phyloP scores from a whole-genome alignment of 2,113 vertebrate species.

The Leptodactylus fuscus region DNA sequence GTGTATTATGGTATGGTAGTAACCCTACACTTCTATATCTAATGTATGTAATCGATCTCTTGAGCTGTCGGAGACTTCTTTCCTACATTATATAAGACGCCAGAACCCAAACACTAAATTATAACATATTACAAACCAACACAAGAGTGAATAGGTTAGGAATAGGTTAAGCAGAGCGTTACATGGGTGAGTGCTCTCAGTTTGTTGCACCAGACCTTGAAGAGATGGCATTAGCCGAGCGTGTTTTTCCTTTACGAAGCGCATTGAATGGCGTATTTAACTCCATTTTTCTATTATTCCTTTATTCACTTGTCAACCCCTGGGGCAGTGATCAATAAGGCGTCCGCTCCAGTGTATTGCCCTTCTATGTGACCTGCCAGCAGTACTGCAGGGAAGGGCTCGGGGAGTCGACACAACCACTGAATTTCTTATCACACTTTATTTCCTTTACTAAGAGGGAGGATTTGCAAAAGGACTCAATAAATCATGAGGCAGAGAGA shows the following conservation, averaged over 20 bases:
- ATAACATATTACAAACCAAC: neutral
- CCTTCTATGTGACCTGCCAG: slow-evolving; percentile 45
- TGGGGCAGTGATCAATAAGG: slow-evolving; percentile 47
- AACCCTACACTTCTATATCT: too few relatives aligned
- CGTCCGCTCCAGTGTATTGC: slow-evolving; percentile 26
- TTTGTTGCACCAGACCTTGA: slow-evolving; percentile 36
- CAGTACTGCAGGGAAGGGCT: slow-evolving; percentile 12
- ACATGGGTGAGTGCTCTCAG: slow-evolving; percentile 5
- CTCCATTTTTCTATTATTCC: slow-evolving; percentile 51
- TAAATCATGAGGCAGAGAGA: slow-evolving; percentile 44
- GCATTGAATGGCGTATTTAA: slow-evolving; percentile 44
- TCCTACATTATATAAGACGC: neutral
- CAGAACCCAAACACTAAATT: neutral
- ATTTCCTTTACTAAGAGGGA: slow-evolving; percentile 50
- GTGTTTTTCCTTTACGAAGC: slow-evolving; percentile 44
- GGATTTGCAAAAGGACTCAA: slow-evolving; percentile 52
- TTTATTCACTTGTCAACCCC: slow-evolving; percentile 50
- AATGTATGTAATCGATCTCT: neutral
- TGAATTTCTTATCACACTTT: slow-evolving; percentile 50
- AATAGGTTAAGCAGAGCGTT: slow-evolving; percentile 29
- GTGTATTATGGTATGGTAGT: too few relatives aligned
- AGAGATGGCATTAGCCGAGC: slow-evolving; percentile 47
- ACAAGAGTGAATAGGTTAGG: slow-evolving; percentile 38
- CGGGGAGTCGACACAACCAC: slow-evolving; percentile 22
- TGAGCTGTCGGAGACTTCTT: neutral